Evolutionary conservation across 2,888 invertebrate genomes (phyloP).

Genomic region (Sicus ferrugineus): DNA sequence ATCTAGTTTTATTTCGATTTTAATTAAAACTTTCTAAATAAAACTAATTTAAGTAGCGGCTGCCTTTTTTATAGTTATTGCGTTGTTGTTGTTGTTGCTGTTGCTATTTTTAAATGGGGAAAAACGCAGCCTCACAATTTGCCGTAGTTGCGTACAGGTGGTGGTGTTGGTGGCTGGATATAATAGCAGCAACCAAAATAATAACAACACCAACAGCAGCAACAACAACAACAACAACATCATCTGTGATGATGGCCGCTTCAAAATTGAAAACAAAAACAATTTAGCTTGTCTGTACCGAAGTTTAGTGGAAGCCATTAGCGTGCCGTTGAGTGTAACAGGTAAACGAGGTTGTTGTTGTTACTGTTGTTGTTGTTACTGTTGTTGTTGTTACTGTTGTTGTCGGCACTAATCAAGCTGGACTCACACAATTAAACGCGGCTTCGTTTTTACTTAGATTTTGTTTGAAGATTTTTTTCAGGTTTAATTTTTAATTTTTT

Average conservation of each 20-base stretch:
- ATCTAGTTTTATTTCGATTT: slow-evolving; percentile 5
- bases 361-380: slow-evolving; percentile 1
- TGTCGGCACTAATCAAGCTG: background rate
- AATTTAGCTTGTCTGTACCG: slow-evolving; percentile 18
- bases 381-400: slow-evolving; percentile 10
- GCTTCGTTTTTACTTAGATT: background rate
- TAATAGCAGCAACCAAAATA: slow-evolving; percentile 31
- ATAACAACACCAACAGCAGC: slow-evolving; percentile 42
- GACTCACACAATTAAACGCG: slow-evolving; percentile 2
- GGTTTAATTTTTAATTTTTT: slow-evolving; percentile 3
- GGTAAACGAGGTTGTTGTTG: slow-evolving; percentile 3
- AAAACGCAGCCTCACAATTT: slow-evolving; percentile 50
- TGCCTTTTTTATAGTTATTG: background rate
- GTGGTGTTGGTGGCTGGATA: slow-evolving; percentile 33
- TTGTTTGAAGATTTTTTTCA: background rate
- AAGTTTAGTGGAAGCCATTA: slow-evolving; percentile 6
- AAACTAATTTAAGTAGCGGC: background rate
- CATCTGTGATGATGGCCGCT: slow-evolving; percentile 30
- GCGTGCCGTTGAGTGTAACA: slow-evolving; percentile 2
- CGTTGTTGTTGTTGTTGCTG: background rate
- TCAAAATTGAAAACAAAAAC: slow-evolving; percentile 19
- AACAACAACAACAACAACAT: slow-evolving; percentile 42
- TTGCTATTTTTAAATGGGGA: background rate
- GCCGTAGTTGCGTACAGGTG: slow-evolving; percentile 53
- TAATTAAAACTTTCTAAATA: slow-evolving; percentile 26